Evolutionary conservation across 1,140 invertebrate species (phyloP).

Genomic region (Drosophila sproati): DNA sequence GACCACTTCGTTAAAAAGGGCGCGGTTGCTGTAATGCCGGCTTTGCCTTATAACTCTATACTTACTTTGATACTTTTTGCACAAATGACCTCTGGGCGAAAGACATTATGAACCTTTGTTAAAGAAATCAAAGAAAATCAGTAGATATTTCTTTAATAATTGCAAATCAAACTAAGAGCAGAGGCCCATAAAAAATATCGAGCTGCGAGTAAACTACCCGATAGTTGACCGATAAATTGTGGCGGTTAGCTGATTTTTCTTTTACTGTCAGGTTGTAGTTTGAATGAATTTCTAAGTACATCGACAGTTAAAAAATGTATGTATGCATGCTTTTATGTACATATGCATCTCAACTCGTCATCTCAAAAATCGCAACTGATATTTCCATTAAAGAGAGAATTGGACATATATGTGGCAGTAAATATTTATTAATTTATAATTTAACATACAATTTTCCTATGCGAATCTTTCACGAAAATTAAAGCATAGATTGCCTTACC

Average conservation of each 20-base stretch:
- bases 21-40: neutral
- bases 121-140: neutral
- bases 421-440: too few species aligned
- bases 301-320: neutral
- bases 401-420: too few species aligned
- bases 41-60: neutral
- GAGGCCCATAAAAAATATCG: slow-evolving; percentile 15
- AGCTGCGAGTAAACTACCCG: slow-evolving; percentile 17
- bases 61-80: slow-evolving; percentile 91
- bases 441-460: too few species aligned
- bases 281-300: neutral
- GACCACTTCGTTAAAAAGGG: slow-evolving; percentile 7
- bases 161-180: slow-evolving; percentile 26
- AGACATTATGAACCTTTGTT: slow-evolving; percentile 44
- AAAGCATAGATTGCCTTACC: neutral
- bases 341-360: too few species aligned
- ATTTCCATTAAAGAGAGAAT: too few species aligned
- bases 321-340: too few species aligned
- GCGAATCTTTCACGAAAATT: neutral
- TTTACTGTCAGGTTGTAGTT: neutral
- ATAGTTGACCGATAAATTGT: slow-evolving; percentile 28
- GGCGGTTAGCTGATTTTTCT: slow-evolving; percentile 19
- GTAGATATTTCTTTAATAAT: neutral
- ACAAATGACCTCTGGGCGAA: slow-evolving; percentile 90
- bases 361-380: too few species aligned